These are phyloP conservation scores for Aythya fuligula DNA, from an alignment of 2,797 vertebrate species.

Conservation along the genomic window DNA sequence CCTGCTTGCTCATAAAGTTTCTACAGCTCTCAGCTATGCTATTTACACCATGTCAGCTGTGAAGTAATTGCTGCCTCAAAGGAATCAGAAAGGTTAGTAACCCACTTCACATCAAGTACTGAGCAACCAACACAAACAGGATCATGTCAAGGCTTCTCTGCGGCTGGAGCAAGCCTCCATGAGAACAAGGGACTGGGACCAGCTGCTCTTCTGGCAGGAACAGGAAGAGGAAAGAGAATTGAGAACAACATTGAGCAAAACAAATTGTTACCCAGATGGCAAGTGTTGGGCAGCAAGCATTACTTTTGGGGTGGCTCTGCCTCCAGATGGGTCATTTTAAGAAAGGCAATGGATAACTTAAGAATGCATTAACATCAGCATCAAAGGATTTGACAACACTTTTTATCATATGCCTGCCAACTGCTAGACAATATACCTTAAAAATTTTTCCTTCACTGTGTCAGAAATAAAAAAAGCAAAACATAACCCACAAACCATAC, in stretches of 20 bases:
- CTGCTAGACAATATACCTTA: background rate
- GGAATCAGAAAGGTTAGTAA: background rate
- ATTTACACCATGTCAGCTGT: background rate
- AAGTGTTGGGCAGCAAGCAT: background rate
- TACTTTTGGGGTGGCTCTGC: background rate
- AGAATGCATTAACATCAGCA: background rate
- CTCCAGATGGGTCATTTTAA: background rate
- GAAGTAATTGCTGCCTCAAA: background rate
- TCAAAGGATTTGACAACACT: background rate
- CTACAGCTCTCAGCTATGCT: background rate
- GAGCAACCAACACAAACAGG: background rate
- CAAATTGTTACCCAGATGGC: background rate
- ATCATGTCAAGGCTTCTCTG: background rate
- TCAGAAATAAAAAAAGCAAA: background rate
- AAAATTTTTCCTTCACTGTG: background rate
- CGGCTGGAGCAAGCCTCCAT: background rate
- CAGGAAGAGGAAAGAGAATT: rapidly evolving
- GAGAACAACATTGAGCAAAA: background rate
- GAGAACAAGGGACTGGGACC: background rate
- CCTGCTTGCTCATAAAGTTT: background rate
- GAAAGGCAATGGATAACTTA: background rate
- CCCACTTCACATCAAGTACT: background rate
- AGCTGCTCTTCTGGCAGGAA: background rate
- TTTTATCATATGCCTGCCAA: background rate
- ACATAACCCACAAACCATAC: background rate